Evolutionary conservation across 92 coral and sea anemone genomes (phyloP).

Genomic region (Epizoanthus stellaris): DNA sequence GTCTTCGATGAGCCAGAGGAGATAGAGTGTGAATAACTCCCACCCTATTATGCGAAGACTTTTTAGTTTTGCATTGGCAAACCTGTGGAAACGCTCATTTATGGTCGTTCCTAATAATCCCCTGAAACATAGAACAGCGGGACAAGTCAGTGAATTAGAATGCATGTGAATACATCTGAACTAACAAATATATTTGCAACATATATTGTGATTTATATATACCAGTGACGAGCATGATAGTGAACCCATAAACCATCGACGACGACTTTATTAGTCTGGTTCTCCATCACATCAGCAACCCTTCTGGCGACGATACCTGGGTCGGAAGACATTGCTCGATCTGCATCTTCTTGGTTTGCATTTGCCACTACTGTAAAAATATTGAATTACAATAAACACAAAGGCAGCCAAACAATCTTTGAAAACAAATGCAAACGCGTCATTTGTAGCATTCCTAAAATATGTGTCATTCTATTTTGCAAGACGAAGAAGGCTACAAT

Average conservation of each 20-base stretch:
- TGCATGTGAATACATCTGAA: too few relatives aligned
- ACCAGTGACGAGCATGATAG: background rate
- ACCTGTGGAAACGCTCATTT: too few relatives aligned
- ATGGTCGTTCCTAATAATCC: too few relatives aligned
- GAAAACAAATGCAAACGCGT: background rate
- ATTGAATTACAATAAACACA: background rate
- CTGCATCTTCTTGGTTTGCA: constrained; percentile 4
- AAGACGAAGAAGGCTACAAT: background rate
- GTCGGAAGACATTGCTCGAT: background rate
- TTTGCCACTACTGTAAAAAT: constrained; percentile 12
- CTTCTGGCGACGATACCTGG: background rate
- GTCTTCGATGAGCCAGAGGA: too few relatives aligned
- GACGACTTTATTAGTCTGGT: background rate
- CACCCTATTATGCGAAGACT: too few relatives aligned
- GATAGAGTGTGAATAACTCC: too few relatives aligned
- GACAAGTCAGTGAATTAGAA: too few relatives aligned
- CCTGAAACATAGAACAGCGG: too few relatives aligned
- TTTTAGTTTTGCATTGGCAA: too few relatives aligned
- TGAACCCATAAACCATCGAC: constrained; percentile 6
- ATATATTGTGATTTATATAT: background rate
- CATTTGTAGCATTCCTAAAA: background rate
- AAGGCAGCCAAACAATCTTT: too few relatives aligned
- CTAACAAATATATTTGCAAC: background rate
- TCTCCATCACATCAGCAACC: background rate
- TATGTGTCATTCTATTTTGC: background rate